Evolutionary conservation across 2,797 vertebrate species (phyloP).

Genomic region (Leucoraja ocellata): DNA sequence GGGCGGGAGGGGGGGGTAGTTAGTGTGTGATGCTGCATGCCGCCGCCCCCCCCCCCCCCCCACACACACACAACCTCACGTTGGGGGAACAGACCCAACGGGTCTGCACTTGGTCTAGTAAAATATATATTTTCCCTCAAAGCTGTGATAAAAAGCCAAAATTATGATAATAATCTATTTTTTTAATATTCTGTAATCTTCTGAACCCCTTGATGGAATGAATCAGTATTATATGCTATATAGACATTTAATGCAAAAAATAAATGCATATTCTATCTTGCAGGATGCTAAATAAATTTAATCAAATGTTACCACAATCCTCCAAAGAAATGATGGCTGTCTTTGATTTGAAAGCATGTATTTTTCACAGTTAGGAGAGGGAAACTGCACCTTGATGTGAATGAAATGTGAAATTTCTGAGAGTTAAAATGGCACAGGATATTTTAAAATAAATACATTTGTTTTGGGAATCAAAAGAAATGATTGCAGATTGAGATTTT

Average conservation of each 20-base stretch:
- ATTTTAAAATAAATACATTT: not conserved
- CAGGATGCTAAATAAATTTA: not conserved
- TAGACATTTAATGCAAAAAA: not conserved
- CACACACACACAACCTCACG: too few species aligned
- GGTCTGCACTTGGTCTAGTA: too few species aligned
- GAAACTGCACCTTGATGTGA: not conserved
- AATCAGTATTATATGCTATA: too few species aligned
- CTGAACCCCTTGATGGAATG: not conserved
- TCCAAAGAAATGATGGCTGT: not conserved
- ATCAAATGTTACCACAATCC: not conserved
- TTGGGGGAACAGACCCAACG: too few species aligned
- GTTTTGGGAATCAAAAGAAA: not conserved
- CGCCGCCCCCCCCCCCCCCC: too few species aligned
- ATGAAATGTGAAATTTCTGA: not conserved
- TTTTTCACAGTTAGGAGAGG: not conserved
- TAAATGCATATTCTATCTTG: not conserved
- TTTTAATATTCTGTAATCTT: not conserved
- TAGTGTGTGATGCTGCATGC: too few species aligned
- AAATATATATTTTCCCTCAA: not conserved
- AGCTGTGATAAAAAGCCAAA: not conserved
- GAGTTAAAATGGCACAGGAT: not conserved
- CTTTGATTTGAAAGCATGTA: not conserved
- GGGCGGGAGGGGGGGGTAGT: too few species aligned
- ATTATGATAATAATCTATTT: not conserved
- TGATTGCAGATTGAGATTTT: not conserved